Conservation (phyloP, 2,888 invertebrate species). For the Microctonus aethiopoides region DNA sequence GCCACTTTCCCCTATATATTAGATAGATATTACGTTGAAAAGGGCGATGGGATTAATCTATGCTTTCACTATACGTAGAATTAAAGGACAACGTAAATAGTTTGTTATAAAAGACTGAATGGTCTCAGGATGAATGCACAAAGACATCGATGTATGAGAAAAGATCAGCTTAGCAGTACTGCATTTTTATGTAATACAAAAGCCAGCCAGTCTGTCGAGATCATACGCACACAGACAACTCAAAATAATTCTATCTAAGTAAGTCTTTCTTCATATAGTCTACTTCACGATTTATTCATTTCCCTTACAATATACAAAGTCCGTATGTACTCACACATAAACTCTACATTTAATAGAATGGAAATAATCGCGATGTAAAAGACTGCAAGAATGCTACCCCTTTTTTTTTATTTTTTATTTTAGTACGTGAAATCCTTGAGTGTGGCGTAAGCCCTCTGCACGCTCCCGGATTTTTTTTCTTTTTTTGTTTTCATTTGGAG, state of each 20-base stretch:
- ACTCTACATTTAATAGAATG: neutral
- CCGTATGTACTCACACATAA: too few species aligned
- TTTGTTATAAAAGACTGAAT: neutral
- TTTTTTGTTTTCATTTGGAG: neutral
- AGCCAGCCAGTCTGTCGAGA: neutral
- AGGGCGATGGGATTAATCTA: neutral
- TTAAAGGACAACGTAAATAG: constrained; percentile 5
- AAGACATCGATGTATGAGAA: constrained; percentile 6
- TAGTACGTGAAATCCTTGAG: neutral
- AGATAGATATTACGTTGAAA: too few species aligned
- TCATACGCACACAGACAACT: neutral
- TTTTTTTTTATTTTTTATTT: too few species aligned
- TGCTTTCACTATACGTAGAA: too few species aligned
- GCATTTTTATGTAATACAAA: neutral
- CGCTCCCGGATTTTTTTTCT: neutral
- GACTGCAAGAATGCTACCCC: neutral
- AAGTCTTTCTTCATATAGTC: neutral
- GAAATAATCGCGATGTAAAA: neutral
- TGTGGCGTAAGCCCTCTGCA: neutral
- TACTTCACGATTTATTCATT: neutral
- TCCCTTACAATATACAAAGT: neutral
- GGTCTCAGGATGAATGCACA: constrained; percentile 1
- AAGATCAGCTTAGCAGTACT: constrained; percentile 12
- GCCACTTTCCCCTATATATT: too few species aligned
- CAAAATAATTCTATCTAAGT: neutral